These are phyloP conservation scores for Epizoanthus fatuus DNA, from an alignment of 92 coral and sea anemone species.

Conservation along the genomic window DNA sequence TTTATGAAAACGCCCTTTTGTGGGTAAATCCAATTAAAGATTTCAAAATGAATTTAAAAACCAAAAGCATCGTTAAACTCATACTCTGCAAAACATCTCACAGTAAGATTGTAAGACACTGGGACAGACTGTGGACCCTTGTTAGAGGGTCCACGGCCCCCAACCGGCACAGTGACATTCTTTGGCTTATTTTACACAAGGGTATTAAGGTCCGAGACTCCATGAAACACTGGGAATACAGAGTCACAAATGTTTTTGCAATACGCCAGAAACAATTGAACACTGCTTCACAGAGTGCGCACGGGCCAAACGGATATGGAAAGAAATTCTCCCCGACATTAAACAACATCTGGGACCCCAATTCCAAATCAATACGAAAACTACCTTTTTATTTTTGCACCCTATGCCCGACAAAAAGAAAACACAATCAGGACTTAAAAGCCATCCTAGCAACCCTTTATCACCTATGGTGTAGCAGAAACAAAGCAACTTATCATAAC, in stretches of 20 bases:
- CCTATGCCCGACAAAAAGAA: neutral
- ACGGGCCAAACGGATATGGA: neutral
- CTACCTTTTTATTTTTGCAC: neutral
- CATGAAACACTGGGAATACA: neutral
- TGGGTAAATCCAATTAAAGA: too few relatives aligned
- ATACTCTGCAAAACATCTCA: too few relatives aligned
- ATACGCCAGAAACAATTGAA: neutral
- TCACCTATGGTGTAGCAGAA: neutral
- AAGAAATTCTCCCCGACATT: neutral
- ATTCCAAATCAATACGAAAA: neutral
- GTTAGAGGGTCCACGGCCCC: neutral
- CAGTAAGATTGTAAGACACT: too few relatives aligned
- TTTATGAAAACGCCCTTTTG: too few relatives aligned
- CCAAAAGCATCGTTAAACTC: too few relatives aligned
- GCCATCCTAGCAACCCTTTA: too few relatives aligned
- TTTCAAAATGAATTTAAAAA: too few relatives aligned
- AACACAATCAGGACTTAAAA: neutral
- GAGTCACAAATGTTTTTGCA: neutral
- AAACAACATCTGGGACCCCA: neutral
- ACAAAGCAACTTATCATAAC: neutral
- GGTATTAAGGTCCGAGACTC: neutral
- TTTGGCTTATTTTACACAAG: neutral
- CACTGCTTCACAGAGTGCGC: neutral
- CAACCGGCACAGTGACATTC: neutral
- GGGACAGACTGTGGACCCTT: neutral